A percentile compares a stretch with the other conserved stretches of the same genome.
Conservation (phyloP, 2,113 vertebrate species). For the Xiphorhynchus elegans region DNA sequence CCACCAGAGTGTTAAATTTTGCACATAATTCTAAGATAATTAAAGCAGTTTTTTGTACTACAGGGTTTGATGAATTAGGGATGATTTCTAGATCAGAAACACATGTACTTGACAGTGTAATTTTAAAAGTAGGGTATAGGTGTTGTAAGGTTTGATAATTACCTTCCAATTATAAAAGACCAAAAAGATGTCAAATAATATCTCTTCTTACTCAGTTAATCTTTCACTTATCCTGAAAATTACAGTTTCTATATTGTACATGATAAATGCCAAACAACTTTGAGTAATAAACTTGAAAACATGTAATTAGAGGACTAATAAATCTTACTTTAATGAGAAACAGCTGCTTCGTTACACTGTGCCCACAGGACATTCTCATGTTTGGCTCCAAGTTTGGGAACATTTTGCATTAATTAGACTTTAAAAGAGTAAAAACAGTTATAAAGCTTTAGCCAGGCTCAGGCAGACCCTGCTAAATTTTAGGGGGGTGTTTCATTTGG, state of each 20-base stretch:
- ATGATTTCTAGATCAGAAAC: conserved; percentile 35
- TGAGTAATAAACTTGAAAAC: conserved; percentile 70
- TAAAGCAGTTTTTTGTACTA: neutral
- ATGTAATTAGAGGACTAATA: conserved; percentile 71
- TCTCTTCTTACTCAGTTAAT: conserved; percentile 20
- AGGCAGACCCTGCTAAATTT: neutral
- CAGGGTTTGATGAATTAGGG: neutral
- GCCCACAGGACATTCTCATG: conserved; percentile 45
- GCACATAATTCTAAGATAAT: neutral
- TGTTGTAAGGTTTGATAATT: neutral
- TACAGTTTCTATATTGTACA: conserved; percentile 35
- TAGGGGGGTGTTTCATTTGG: neutral
- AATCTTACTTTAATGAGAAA: conserved; percentile 79
- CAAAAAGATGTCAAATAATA: neutral
- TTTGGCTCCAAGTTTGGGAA: conserved; percentile 28
- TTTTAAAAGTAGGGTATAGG: neutral
- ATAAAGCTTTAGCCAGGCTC: neutral
- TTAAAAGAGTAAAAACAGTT: conserved; percentile 31
- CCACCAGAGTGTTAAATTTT: neutral
- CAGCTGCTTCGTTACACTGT: conserved; percentile 63
- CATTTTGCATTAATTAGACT: conserved; percentile 30
- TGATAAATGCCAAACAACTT: conserved; percentile 61
- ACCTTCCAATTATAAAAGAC: conserved; percentile 4
- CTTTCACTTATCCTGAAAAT: conserved; percentile 37
- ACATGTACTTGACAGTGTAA: neutral